Evolutionary conservation across 2,888 invertebrate species (phyloP), one percentile per base, ranked within the genome.

Genomic region (Hirtodrosophila trivittata): DNA sequence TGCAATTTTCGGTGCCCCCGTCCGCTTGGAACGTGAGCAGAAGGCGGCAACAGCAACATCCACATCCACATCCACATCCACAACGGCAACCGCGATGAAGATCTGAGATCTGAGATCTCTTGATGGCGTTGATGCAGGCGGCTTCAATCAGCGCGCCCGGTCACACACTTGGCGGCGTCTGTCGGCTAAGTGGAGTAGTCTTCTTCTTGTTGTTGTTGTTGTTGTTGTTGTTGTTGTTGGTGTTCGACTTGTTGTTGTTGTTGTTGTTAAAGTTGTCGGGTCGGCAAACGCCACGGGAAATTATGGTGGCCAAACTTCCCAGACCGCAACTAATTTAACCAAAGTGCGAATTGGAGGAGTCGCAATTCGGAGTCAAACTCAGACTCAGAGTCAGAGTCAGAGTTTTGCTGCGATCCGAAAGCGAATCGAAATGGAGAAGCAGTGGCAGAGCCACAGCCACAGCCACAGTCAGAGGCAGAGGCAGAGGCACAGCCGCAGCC

Each of bases 291-390:
- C 81, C 85, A 82, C 87, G 82, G 87, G 82, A 82, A 82, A 82
- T 82, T 82, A 82, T 86, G 86, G 80, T 81, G 86, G 83, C 80
- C 86, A 85, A 87, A 83, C 82, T 82, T 87, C 82, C 86, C 82
- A 82, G 82, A 82, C 82, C 82, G 82, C 82, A 82, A 82, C 82
- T 87, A 82, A 82, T 82, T 82, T 82, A 87, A 87, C 86, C 87
- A 82, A 82, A 82, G 87, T 83, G 82, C 87, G 82, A 87, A 87
- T 87, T 87, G 84, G 86, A 87, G 87, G 86, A 87, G 87, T 80
- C 80, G 74, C 75, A 74, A 82, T 75, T 85, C 82, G 82, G 77
- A 78, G 77, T 84, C 84, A 49, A 46, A 66, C 55, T 60, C 63
- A 58, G 56, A 74, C 35, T 51, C 25, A 41, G 32, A 69, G 42